Percentiles rank a stretch among this genome's conserved stretches.
These are phyloP conservation scores for Aleadryas rufinucha DNA, from an alignment of 2,113 vertebrate species.

Conservation along the genomic window DNA sequence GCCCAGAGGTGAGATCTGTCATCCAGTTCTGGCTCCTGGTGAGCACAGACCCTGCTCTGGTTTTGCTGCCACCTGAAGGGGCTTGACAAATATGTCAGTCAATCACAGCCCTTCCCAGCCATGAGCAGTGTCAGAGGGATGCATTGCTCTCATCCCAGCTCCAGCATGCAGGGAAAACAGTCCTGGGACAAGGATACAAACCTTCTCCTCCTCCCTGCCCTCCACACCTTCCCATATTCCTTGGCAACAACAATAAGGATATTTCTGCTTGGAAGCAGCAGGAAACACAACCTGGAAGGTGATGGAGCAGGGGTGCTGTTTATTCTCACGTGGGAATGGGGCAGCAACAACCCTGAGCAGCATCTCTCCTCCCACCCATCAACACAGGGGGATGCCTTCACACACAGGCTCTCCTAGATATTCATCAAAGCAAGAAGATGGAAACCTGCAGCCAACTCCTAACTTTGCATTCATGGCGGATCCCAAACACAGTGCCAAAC, in stretches of 20 bases:
- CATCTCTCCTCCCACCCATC: accelerated
- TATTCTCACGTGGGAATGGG: not conserved
- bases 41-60: not conserved
- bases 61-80: not conserved
- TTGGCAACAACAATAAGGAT: not conserved
- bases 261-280: not conserved
- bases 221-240: not conserved
- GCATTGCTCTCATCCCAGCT: not conserved
- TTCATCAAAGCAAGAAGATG: not conserved
- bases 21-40: not conserved
- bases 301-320: not conserved
- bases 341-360: accelerated
- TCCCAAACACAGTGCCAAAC: not conserved
- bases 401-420: not conserved
- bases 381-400: not conserved
- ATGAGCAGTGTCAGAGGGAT: not conserved
- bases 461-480: accelerated
- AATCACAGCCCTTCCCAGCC: not conserved
- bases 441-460: not conserved
- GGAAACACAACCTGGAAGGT: not conserved
- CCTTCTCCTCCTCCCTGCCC: not conserved
- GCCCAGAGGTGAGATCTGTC: not conserved
- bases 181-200: not conserved
- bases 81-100: not conserved
- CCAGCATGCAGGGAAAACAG: not conserved